phyloP scores from a whole-genome alignment of 2,888 invertebrate genomes.

The Hirudinaria manillensis region DNA sequence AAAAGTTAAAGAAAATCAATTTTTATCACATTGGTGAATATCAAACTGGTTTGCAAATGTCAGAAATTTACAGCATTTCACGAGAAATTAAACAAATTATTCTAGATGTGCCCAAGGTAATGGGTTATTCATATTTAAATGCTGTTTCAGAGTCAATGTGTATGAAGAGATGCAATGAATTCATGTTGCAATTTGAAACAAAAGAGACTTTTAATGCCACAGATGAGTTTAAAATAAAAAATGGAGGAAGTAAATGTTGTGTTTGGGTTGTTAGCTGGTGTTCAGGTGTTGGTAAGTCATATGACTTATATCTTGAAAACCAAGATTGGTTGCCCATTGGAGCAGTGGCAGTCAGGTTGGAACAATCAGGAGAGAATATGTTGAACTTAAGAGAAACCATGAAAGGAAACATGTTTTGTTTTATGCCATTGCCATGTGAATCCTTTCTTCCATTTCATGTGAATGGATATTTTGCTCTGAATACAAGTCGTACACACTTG shows the following conservation, averaged over 20 bases:
- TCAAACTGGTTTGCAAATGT: neutral
- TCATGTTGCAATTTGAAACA: too few relatives aligned
- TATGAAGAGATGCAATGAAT: too few relatives aligned
- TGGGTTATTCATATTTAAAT: neutral
- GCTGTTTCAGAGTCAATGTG: neutral
- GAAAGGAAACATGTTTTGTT: slow-evolving; percentile 41
- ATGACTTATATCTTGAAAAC: neutral
- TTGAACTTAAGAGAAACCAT: neutral
- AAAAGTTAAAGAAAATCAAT: slow-evolving; percentile 43
- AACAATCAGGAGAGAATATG: neutral
- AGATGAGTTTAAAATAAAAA: too few relatives aligned
- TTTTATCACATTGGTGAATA: slow-evolving; percentile 40
- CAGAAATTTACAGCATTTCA: slow-evolving; percentile 7
- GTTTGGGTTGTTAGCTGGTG: slow-evolving; percentile 9
- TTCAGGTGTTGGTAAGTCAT: neutral
- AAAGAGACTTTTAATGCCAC: too few relatives aligned
- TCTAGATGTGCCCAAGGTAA: neutral
- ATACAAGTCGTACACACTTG: slow-evolving; percentile 44
- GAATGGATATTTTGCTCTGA: slow-evolving; percentile 47
- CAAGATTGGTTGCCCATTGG: slow-evolving; percentile 18
- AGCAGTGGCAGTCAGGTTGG: slow-evolving; percentile 26
- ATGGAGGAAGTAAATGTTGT: too few relatives aligned
- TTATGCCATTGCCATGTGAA: slow-evolving; percentile 45
- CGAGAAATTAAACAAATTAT: slow-evolving; percentile 11
- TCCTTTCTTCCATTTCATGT: slow-evolving; percentile 44